phyloP scores from a whole-genome alignment of 1,140 invertebrate genomes.

The Antheraea mylitta region DNA sequence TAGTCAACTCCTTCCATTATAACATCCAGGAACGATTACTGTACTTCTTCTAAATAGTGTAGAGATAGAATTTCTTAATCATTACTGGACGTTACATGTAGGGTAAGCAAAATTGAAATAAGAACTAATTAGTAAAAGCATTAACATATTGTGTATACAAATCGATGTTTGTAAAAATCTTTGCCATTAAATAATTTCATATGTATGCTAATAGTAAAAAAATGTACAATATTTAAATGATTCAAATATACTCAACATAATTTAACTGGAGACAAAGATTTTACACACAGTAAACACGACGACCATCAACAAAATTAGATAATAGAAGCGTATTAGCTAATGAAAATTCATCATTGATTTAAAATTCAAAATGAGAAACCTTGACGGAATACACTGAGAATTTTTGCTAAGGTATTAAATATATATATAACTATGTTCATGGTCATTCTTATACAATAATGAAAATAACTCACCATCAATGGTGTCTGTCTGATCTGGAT shows the following conservation, averaged over 20 bases:
- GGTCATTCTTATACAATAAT: slow-evolving; percentile 12
- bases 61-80: background rate
- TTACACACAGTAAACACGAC: background rate
- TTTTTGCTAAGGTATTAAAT: slow-evolving; percentile 1
- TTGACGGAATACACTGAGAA: slow-evolving; percentile 6
- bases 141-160: background rate
- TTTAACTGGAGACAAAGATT: background rate
- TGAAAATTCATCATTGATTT: slow-evolving; percentile 15
- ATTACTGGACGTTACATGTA: background rate
- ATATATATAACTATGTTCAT: slow-evolving; percentile 15
- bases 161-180: no score
- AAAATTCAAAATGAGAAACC: slow-evolving; percentile 8
- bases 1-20: background rate
- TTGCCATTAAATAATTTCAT: no score
- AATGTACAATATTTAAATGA: no score
- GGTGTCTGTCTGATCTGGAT: slow-evolving; percentile 79
- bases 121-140: background rate
- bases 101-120: background rate
- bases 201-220: no score
- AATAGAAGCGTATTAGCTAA: slow-evolving; percentile 4
- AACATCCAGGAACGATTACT: background rate
- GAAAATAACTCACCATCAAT: slow-evolving; percentile 79
- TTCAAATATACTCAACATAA: no score
- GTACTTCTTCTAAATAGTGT: background rate
- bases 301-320: slow-evolving; percentile 19